Evolutionary conservation across 2,888 invertebrate species (phyloP).

Genomic region (Calephelis perditalis): DNA sequence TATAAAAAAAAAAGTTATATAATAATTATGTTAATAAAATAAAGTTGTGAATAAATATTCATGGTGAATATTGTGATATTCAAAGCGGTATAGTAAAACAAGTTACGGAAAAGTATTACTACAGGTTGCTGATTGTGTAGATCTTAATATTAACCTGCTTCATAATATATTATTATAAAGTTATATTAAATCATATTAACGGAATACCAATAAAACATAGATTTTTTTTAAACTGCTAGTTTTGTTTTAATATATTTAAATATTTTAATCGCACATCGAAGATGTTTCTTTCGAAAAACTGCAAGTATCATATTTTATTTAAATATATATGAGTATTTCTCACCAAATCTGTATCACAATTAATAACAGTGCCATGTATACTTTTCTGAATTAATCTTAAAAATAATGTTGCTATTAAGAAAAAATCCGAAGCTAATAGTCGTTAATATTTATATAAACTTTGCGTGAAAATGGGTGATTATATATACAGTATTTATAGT

Average conservation of each 20-base stretch:
- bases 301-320: too few species aligned
- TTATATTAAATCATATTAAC: not conserved
- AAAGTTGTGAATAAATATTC: not conserved
- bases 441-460: not conserved
- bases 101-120: conserved; percentile 1
- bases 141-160: not conserved
- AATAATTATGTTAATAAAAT: too few species aligned
- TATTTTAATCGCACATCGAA: too few species aligned
- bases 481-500: conserved; percentile 10
- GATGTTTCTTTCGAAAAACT: too few species aligned
- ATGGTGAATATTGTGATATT: not conserved
- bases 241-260: not conserved
- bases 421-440: conserved; percentile 5
- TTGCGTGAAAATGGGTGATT: conserved; percentile 8
- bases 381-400: not conserved
- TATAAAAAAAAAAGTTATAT: too few species aligned
- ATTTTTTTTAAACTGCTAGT: conserved; percentile 1
- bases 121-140: not conserved
- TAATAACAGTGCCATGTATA: not conserved
- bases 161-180: not conserved
- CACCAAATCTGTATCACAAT: too few species aligned
- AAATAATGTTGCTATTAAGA: not conserved
- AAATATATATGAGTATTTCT: too few species aligned
- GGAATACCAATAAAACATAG: not conserved
- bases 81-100: not conserved